Base-by-base conservation (phyloP, 2,888 invertebrate genomes). In the Cantharis nigra region DNA sequence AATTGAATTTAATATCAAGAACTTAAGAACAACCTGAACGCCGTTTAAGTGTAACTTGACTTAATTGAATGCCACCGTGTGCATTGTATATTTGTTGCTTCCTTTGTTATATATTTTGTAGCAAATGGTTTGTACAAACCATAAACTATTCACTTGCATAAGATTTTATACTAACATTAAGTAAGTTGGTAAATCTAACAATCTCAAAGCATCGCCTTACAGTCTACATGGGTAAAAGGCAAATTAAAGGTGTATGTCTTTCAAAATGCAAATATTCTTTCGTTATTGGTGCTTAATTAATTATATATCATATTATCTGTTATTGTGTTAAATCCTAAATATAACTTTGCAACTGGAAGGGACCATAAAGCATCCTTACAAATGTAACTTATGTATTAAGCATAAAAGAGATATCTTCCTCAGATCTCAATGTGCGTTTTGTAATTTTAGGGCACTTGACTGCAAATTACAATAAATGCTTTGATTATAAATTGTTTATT, bases 11-110 rank as follows among this genome's bases (percentile, higher is more conserved):
- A 70, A 69, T 73, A 64, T 70, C 63, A 73, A 76, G 75, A 70
- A 23, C 63, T 76, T 76, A 63, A 63, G 28, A 72, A 63, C 75
- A 75, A 78, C 74, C 75, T 75, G 74, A 69, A 75, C 78, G 71
- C 69, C 63, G 49, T 63, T 71, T 74, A 69, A 65, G 65, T 72
- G 67, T 70, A 75, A 75, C 67, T 71, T 13, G 74, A 76, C 72
- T 72, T 76, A 76, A 76, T 76, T 72, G 76, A 72, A 76, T 63
- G 28, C 69, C 63, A 63, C 63, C 67, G 62, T 71, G 63, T 76
- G 76, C 72, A 72, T 28, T 49, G 23, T 28, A 18, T 18, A 63
- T 71, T 67, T 20, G 62, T 71, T 71, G 71, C 63, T 71, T 33
- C 62, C 71, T 71, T 71, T 71, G 49, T 71, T n/a, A 18, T 62